Evolutionary conservation across 2,888 invertebrate species (phyloP).

Genomic region (Phaedon cochleariae): DNA sequence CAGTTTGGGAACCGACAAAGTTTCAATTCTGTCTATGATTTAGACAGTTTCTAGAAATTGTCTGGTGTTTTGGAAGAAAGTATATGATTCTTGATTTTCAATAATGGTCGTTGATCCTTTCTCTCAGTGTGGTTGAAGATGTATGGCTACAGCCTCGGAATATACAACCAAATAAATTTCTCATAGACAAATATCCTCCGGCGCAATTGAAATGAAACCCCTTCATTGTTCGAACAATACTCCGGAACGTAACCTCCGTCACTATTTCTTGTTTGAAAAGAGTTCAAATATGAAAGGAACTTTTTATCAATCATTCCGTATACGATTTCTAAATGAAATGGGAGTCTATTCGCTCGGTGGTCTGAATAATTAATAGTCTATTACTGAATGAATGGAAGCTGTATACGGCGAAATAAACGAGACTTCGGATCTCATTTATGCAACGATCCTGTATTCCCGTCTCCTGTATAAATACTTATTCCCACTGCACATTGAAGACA

Average conservation of each 20-base stretch:
- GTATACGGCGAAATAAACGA: constrained; percentile 43
- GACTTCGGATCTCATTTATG: constrained; percentile 45
- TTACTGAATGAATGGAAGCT: constrained; percentile 47
- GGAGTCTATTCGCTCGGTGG: constrained; percentile 42
- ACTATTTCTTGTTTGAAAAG: constrained; percentile 30
- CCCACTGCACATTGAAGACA: neutral
- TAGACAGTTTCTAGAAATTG: too few species aligned
- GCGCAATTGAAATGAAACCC: constrained; percentile 6
- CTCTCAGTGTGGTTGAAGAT: too few species aligned
- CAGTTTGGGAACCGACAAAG: too few species aligned
- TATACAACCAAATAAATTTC: neutral
- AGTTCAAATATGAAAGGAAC: constrained; percentile 39
- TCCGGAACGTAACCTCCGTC: neutral
- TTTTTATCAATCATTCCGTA: constrained; percentile 43
- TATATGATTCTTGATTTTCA: too few species aligned
- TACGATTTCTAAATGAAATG: constrained; percentile 44
- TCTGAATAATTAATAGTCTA: constrained; percentile 49
- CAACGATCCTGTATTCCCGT: constrained; percentile 31
- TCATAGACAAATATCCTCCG: neutral
- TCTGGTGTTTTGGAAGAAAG: too few species aligned
- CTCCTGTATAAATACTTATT: constrained; percentile 23
- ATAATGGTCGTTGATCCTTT: too few species aligned
- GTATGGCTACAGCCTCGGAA: neutral
- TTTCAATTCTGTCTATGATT: too few species aligned
- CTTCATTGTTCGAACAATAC: constrained; percentile 13